phyloP scores from a whole-genome alignment of 2,113 vertebrate genomes.

The Indicator indicator region DNA sequence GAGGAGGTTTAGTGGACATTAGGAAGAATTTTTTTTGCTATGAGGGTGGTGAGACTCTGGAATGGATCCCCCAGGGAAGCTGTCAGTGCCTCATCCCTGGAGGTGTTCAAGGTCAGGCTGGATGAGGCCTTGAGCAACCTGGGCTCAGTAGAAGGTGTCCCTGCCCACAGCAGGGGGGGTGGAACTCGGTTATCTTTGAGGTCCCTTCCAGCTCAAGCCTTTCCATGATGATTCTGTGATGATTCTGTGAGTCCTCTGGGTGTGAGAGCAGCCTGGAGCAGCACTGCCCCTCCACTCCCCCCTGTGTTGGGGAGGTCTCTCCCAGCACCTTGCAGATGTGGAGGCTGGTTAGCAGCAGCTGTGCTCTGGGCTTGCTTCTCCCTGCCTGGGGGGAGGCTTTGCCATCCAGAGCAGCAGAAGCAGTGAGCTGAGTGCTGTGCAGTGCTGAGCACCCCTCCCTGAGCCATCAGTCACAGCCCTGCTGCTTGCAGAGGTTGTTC shows the following conservation, averaged over 20 bases:
- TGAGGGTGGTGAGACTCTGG: too few relatives aligned
- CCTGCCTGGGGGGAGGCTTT: fast-evolving
- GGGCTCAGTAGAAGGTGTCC: too few relatives aligned
- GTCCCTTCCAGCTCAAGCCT: too few relatives aligned
- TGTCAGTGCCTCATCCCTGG: too few relatives aligned
- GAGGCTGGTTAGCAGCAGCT: background rate
- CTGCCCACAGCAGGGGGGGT: too few relatives aligned
- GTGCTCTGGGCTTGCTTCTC: background rate
- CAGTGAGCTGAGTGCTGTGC: fast-evolving
- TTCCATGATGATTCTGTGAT: too few relatives aligned
- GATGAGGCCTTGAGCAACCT: too few relatives aligned
- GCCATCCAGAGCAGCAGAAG: background rate
- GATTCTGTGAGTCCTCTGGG: background rate
- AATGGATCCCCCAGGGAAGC: too few relatives aligned
- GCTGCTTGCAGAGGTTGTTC: fast-evolving
- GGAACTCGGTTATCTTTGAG: too few relatives aligned
- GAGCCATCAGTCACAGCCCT: background rate
- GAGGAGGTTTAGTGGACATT: too few relatives aligned
- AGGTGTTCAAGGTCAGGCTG: too few relatives aligned
- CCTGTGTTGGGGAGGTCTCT: background rate
- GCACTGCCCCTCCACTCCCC: background rate
- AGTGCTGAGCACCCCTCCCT: background rate
- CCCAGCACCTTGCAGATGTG: fast-evolving
- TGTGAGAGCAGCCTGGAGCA: background rate
- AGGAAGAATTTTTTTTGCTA: too few relatives aligned